These are phyloP conservation scores for Bergia sp. DNA, from an alignment of 92 coral and sea anemone genomes.

Conservation along the genomic window DNA sequence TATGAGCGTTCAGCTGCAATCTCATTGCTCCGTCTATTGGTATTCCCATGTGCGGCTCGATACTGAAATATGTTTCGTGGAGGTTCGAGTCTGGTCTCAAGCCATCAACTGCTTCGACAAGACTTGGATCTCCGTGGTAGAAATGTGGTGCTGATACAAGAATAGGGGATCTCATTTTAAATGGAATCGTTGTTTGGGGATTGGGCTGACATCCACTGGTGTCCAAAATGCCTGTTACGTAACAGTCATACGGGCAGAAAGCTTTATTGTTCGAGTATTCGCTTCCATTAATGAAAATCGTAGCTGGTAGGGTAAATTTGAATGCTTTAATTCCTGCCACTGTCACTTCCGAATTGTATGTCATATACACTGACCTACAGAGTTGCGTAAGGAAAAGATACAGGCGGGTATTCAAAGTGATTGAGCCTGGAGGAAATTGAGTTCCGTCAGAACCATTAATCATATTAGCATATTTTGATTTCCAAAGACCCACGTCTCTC, in stretches of 20 bases:
- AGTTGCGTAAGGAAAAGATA: constrained; percentile 61
- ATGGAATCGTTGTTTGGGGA: constrained; percentile 35
- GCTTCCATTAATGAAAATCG: constrained; percentile 68
- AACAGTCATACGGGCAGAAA: constrained; percentile 70
- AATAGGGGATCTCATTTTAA: constrained; percentile 59
- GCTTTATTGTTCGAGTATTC: constrained; percentile 2
- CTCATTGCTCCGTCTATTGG: constrained; percentile 33
- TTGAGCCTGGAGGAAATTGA: constrained; percentile 78
- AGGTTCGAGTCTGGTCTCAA: constrained; percentile 66
- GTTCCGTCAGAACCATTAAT: constrained; percentile 60
- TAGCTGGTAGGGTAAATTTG: constrained; percentile 69
- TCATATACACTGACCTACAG: too few species aligned
- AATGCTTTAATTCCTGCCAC: constrained; percentile 62
- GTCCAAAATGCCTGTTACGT: constrained; percentile 69
- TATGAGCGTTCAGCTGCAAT: not conserved
- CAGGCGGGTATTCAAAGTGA: constrained; percentile 40
- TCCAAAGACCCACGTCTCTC: constrained; percentile 66
- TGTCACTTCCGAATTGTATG: not conserved
- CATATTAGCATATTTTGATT: constrained; percentile 66
- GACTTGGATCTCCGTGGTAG: too few species aligned
- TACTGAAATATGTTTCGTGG: constrained; percentile 67
- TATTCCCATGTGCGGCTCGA: constrained; percentile 76
- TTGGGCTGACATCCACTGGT: constrained; percentile 39
- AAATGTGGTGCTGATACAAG: too few species aligned
- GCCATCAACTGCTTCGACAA: constrained; percentile 54